Base-by-base conservation (phyloP, 1,140 invertebrate species). In the Philopotamus ludificatus region DNA sequence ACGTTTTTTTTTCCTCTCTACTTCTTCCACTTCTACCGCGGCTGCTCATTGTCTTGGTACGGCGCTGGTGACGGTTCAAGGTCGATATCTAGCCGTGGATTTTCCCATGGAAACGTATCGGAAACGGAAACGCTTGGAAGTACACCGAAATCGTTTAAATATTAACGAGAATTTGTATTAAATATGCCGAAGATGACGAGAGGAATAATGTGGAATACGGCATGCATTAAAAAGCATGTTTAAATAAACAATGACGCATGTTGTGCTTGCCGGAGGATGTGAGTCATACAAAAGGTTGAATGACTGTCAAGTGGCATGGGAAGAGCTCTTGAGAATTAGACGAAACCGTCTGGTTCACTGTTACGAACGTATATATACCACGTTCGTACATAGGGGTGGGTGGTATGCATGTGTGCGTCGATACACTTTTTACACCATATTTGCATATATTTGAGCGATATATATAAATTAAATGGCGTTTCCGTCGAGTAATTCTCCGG, bases 161-260 rank as follows among this genome's bases (percentile, higher is more conserved):
- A n/a, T n/a, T n/a, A n/a, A n/a, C n/a, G n/a, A n/a, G n/a, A n/a
- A n/a, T n/a, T n/a, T n/a, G n/a, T n/a, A n/a, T n/a, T n/a, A n/a
- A n/a, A n/a, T n/a, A n/a, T n/a, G n/a, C n/a, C n/a, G n/a, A n/a
- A n/a, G n/a, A n/a, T n/a, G n/a, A n/a, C 44, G 44, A 3, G 8
- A 12, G 7, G 7, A 15, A 22, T 16, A 7, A 54, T 54, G 26
- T 23, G 51, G 25, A 22, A 22, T 26, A 1, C 3, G 1, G 22
- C 54, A 15, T 42, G 28, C 26, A 53, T 21, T 18, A 16, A 20
- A 1, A n/a, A 12, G 22, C 23, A 20, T 21, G 44, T 47, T 60
- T 39, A 45, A 45, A 60, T 60, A 60, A 60, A 60, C 57, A 60
- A 45, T 60, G 57, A 60, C 57, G 57, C 57, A 60, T 60, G 12